Percentiles rank a stretch among this genome's conserved stretches.
These are phyloP conservation scores for Arremon aurantiirostris DNA, from an alignment of 2,797 vertebrate genomes.

Conservation along the genomic window DNA sequence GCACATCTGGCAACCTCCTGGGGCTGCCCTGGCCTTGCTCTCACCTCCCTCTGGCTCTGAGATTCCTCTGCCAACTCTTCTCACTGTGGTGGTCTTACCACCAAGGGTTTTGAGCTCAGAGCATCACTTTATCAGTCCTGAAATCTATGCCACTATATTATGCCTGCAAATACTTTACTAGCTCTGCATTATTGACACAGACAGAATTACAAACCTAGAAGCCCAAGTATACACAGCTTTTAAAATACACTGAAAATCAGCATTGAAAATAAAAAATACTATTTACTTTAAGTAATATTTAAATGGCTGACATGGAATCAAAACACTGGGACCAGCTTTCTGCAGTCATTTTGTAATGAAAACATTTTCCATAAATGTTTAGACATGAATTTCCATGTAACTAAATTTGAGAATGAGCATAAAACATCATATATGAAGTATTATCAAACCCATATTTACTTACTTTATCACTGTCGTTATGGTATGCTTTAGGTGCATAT, in stretches of 20 bases:
- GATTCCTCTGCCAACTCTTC: conserved; percentile 77
- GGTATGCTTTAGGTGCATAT: neutral
- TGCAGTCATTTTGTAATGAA: neutral
- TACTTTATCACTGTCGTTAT: neutral
- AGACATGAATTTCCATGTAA: neutral
- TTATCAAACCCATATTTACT: neutral
- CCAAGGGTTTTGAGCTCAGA: neutral
- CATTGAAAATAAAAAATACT: neutral
- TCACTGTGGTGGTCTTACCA: neutral
- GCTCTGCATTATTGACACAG: neutral
- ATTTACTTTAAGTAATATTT: neutral
- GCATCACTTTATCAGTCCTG: neutral
- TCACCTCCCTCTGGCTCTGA: conserved; percentile 79
- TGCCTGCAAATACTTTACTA: neutral
- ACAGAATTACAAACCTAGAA: neutral
- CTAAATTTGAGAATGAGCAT: neutral
- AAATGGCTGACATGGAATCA: neutral
- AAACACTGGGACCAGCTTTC: neutral
- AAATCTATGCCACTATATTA: neutral
- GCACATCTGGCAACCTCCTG: neutral
- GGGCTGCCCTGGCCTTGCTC: conserved; percentile 20
- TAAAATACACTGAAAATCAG: conserved; percentile 5
- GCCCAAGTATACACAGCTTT: neutral
- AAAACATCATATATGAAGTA: neutral
- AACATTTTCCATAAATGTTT: neutral